Percentiles rank a stretch among this genome's conserved stretches.
These are phyloP conservation scores for Palythoa heliodiscus DNA, from an alignment of 92 coral and sea anemone species.

Conservation along the genomic window DNA sequence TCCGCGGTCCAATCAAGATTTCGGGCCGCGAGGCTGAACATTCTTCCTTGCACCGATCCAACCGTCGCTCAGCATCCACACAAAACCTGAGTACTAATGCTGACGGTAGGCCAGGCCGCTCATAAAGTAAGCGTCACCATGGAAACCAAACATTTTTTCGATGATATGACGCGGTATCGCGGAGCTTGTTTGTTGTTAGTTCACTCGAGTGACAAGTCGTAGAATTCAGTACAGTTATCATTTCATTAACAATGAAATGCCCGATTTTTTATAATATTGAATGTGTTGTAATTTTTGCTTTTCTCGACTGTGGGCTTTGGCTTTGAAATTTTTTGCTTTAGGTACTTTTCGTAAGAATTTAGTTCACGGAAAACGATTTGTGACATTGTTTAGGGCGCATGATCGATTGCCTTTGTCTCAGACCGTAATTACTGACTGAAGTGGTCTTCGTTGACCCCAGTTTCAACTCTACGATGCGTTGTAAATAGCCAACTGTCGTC, in stretches of 20 bases:
- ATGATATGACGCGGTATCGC: conserved; percentile 15
- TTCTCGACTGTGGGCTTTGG: too few relatives aligned
- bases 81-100: conserved; percentile 64
- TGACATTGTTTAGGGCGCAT: too few relatives aligned
- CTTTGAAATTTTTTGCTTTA: too few relatives aligned
- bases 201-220: not conserved
- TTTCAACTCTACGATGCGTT: too few relatives aligned
- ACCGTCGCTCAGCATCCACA: conserved; percentile 89
- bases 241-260: not conserved
- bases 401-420: too few relatives aligned
- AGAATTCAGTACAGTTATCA: not conserved
- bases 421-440: too few relatives aligned
- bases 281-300: not conserved
- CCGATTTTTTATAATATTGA: not conserved
- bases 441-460: too few relatives aligned
- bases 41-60: conserved; percentile 87
- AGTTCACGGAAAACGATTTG: too few relatives aligned
- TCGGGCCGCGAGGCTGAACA: conserved; percentile 98
- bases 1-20: conserved; percentile 81
- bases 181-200: conserved; percentile 12
- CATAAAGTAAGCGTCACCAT: conserved; percentile 46
- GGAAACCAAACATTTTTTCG: conserved; percentile 48
- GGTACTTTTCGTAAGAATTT: too few relatives aligned
- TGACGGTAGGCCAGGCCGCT: conserved; percentile 50
- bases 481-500: too few relatives aligned